Percentiles rank a stretch among this genome's conserved stretches.
phyloP scores from a whole-genome alignment of 2,888 invertebrate species.

The Leistus spinibarbis region DNA sequence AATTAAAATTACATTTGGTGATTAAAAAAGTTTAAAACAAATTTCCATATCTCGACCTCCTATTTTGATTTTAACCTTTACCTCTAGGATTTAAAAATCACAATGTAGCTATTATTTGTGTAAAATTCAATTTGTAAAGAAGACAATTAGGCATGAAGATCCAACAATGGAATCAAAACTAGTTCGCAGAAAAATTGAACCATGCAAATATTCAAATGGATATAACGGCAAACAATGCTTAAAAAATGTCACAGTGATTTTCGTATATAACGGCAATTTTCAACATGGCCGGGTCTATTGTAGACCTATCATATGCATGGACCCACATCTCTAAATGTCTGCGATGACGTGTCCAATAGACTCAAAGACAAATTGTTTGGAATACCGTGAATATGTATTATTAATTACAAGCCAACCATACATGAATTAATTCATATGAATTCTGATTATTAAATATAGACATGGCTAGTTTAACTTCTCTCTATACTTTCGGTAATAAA shows the following conservation, averaged over 20 bases:
- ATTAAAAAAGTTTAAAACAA: too few relatives aligned
- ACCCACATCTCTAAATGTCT: slow-evolving; percentile 4
- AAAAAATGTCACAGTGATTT: slow-evolving; percentile 1
- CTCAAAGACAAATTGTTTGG: slow-evolving; percentile 31
- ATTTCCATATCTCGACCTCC: too few relatives aligned
- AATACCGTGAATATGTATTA: slow-evolving; percentile 21
- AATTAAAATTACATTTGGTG: too few relatives aligned
- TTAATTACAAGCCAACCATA: neutral
- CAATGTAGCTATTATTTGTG: too few relatives aligned
- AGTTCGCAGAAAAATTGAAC: slow-evolving; percentile 9
- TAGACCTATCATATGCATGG: neutral
- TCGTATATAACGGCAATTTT: slow-evolving; percentile 17
- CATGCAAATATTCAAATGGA: slow-evolving; percentile 11
- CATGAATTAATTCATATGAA: neutral
- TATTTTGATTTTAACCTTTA: too few relatives aligned
- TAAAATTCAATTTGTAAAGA: neutral
- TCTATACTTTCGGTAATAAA: too few relatives aligned
- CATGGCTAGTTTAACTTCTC: neutral
- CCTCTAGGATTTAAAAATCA: too few relatives aligned
- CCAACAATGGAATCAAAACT: neutral
- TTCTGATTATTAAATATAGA: neutral
- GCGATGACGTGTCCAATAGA: neutral
- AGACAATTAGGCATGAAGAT: neutral
- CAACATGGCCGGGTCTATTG: slow-evolving; percentile 26
- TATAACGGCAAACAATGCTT: slow-evolving; percentile 19